Percentiles rank a stretch among this genome's conserved stretches.
Conservation (phyloP, 2,797 vertebrate genomes). For the Mus caroli region DNA sequence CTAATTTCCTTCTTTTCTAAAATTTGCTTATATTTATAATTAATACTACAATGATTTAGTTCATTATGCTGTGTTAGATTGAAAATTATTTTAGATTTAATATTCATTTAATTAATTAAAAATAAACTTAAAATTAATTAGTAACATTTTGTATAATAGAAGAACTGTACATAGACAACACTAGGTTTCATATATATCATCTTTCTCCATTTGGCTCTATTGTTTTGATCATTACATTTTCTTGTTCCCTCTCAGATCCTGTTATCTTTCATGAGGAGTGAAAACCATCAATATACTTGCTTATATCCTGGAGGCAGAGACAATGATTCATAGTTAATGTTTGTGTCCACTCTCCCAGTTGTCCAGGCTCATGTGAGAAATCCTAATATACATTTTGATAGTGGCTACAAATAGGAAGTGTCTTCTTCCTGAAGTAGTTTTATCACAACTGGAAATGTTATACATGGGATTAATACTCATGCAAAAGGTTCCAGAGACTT, state of each 20-base stretch:
- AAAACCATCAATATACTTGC: neutral
- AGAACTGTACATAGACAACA: neutral
- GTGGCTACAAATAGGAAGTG: neutral
- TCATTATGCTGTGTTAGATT: neutral
- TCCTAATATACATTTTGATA: neutral
- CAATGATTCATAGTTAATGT: neutral
- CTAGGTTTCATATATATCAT: neutral
- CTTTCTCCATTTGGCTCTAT: neutral
- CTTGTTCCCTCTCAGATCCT: neutral
- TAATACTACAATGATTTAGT: neutral
- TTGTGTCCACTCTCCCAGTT: rapidly evolving
- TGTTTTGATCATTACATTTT: neutral
- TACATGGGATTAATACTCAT: neutral
- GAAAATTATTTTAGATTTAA: neutral
- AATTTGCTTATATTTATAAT: neutral
- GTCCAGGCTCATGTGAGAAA: neutral
- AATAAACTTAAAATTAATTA: neutral
- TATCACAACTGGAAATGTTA: too few relatives aligned
- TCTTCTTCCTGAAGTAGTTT: neutral
- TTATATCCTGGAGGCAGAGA: neutral
- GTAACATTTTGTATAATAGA: neutral
- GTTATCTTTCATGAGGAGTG: neutral
- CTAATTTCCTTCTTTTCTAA: neutral
- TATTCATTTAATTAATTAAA: neutral
- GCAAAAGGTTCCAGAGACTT: neutral